Conservation (phyloP, 2,113 vertebrate genomes). For the Jaculus jaculus region DNA sequence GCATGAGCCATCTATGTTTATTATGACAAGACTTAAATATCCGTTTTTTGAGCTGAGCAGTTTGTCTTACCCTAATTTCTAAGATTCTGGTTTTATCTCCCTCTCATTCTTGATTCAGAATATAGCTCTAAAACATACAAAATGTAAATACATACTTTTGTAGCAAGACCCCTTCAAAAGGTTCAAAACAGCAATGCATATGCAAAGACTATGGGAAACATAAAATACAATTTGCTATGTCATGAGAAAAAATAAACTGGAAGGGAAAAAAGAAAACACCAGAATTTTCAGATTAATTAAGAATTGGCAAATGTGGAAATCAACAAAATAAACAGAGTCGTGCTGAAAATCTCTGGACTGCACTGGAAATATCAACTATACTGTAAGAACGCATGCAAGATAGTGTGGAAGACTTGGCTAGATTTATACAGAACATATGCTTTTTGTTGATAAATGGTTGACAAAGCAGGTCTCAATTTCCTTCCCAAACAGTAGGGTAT, state of each 20-base stretch:
- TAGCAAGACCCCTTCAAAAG: background rate
- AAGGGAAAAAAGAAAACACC: background rate
- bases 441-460: constrained; percentile 22
- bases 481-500: background rate
- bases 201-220: constrained; percentile 24
- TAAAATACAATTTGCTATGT: background rate
- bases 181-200: background rate
- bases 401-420: background rate
- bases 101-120: constrained; percentile 8
- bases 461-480: constrained; percentile 29
- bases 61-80: background rate
- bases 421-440: background rate
- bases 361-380: background rate
- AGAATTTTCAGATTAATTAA: background rate
- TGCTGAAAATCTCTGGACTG: background rate
- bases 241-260: background rate
- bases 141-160: background rate
- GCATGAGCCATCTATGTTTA: background rate
- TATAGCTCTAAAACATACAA: background rate
- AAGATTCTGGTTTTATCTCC: background rate
- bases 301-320: constrained; percentile 1
- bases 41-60: background rate
- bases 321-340: background rate
- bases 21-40: background rate
- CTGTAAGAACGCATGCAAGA: background rate